Base-by-base conservation (phyloP, 2,113 vertebrate genomes). In the Tiliqua scincoides region DNA sequence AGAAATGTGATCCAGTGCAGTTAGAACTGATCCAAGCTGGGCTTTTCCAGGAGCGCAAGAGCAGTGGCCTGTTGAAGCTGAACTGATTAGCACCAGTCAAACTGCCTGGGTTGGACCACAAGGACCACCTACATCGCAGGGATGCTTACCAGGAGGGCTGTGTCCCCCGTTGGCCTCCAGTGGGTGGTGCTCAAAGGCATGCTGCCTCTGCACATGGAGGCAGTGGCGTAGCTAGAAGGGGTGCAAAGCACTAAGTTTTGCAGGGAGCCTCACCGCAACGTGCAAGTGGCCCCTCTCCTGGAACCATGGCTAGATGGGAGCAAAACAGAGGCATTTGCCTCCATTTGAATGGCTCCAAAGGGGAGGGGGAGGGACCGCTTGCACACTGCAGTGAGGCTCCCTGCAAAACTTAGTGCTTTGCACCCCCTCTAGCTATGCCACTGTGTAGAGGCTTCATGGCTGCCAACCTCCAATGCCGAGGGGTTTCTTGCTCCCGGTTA, bases 21-120 rank as follows among this genome's bases (percentile, higher is more conserved):
- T 87, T 7, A 74, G 17, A 85, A 91, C 91, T 83, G 88, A 93
- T 91, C 87, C 89, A 93, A 92, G 83, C 82, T 79, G 91, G 90
- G 89, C 88, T n/a, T n/a, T n/a, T n/a, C n/a, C n/a, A 90, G 2
- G 80, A 92, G 87, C 79, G n/a, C 70, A 86, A 81, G 79, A 88
- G 70, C 88, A 88, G 92, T 23, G 3, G 30, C n/a, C 9, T n/a
- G 37, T n/a, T 57, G 74, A n/a, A 25, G 10, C 32, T 43, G 20
- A 25, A 59, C 62, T 52, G 61, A 65, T 52, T 52, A 75, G 10
- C 32, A 32, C 83, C 67, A 9, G 62, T 43, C 62, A 20, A 2
- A 52, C 54, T 43, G 9, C 30, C 15, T 77, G 52, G 21, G 14
- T 52, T 11, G 74, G 25, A 43, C 32, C 32, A 11, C n/a, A 76